Evolutionary conservation across 2,113 vertebrate species (phyloP).

Genomic region (Pelecanus crispus): DNA sequence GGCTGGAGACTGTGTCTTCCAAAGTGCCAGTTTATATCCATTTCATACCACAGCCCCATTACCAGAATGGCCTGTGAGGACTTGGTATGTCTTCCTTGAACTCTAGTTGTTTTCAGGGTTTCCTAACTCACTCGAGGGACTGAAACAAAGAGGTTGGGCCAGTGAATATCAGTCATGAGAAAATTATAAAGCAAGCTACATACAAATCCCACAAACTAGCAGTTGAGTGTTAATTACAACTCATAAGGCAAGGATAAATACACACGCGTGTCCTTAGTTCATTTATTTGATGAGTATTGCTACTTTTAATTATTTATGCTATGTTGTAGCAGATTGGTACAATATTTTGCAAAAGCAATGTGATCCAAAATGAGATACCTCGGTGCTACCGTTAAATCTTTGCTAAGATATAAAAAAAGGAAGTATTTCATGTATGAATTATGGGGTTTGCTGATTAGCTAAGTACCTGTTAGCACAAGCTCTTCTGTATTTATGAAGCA

Average conservation of each 20-base stretch:
- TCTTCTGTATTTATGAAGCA: neutral
- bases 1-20: neutral
- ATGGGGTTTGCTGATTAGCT: neutral
- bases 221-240: neutral
- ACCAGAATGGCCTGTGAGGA: neutral
- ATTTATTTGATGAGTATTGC: neutral
- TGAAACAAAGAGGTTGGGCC: neutral
- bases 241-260: neutral
- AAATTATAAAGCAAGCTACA: neutral
- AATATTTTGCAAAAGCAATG: neutral
- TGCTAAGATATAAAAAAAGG: neutral
- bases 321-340: neutral
- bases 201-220: neutral
- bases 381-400: neutral
- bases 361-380: neutral
- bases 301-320: neutral
- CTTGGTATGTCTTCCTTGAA: neutral
- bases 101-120: neutral
- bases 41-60: neutral
- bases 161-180: neutral
- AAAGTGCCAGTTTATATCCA: neutral
- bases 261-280: neutral
- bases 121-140: accelerated
- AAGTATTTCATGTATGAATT: neutral
- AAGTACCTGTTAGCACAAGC: neutral